Base-by-base conservation (phyloP, 2,113 vertebrate species). In the Pygoscelis adeliae region DNA sequence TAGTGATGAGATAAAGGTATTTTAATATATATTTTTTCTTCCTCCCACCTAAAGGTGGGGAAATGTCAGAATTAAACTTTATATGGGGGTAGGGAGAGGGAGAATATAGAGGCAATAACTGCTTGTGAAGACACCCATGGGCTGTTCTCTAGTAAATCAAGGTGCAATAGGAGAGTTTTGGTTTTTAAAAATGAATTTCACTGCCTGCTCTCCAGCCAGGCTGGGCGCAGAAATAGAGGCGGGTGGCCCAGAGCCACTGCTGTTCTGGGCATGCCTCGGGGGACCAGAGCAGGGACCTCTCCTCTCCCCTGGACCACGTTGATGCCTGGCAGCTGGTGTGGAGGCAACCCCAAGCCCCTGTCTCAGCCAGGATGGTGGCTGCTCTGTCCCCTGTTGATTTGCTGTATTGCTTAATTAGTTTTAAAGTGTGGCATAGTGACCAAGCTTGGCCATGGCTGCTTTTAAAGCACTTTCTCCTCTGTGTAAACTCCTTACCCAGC, bases 221-320 rank as follows among this genome's bases (percentile, higher is more conserved):
- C 29, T 40, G 7, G 21, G 32, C 49, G 19, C 22, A 59, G 55
- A 40, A 29, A 17, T 4, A 67, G 11, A 42, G 22, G 38, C 34
- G 20, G 16, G 61, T 5, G 53, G 19, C 15, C 25, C 49, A 34
- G 77, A 34, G 77, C 18, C 23, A 2, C 29, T 13, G 56, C 15
- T 67, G 30, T 19, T 13, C 49, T 2, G 0, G 4, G 52, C 52
- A 2, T 56, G 58, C 18, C 36, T 13, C 8, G 4, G 15, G 52
- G 27, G 15, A 9, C 6, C 1, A 11, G 46, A 29, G 27, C n/a
- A 14, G 56, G 47, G 38, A 13, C 32, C 3, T 22, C 34, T 42
- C 20, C 47, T 29, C 17, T 22, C 8, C 8, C 58, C 38, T 20
- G 32, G 30, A 3, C 38, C n/a, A 10, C 0, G 0, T 0, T 2